phyloP scores from a whole-genome alignment of 2,113 vertebrate species.

The Naja naja region DNA sequence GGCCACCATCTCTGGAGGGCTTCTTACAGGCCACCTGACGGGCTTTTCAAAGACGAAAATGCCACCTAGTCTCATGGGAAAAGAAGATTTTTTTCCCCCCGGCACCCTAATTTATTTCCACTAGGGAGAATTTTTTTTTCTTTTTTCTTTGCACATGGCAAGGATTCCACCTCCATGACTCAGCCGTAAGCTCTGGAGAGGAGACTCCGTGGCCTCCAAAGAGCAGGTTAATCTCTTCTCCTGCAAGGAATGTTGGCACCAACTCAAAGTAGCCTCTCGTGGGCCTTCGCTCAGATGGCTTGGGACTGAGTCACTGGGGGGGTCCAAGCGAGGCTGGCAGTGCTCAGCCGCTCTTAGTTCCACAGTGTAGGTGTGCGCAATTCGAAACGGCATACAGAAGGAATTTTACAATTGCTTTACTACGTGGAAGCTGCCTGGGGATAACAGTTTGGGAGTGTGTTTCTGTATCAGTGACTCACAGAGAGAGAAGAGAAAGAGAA shows the following conservation, averaged over 20 bases:
- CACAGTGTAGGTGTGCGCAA: background rate
- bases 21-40: background rate
- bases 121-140: background rate
- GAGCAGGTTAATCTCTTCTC: background rate
- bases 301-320: background rate
- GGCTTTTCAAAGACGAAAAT: background rate
- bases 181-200: background rate
- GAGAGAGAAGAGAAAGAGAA: too few species aligned
- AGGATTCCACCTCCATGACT: background rate
- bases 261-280: background rate
- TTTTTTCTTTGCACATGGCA: background rate
- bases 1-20: background rate
- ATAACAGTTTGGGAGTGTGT: background rate
- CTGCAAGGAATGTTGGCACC: background rate
- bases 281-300: slow-evolving; percentile 14
- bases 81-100: background rate
- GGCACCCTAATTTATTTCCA: background rate
- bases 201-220: background rate
- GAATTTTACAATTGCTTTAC: background rate
- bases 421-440: background rate
- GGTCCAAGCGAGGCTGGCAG: fast-evolving
- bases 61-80: background rate
- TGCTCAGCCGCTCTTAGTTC: background rate
- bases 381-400: background rate
- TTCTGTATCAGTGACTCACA: background rate